Conservation (phyloP, 2,888 invertebrate genomes). For the Pollenia labialis region DNA sequence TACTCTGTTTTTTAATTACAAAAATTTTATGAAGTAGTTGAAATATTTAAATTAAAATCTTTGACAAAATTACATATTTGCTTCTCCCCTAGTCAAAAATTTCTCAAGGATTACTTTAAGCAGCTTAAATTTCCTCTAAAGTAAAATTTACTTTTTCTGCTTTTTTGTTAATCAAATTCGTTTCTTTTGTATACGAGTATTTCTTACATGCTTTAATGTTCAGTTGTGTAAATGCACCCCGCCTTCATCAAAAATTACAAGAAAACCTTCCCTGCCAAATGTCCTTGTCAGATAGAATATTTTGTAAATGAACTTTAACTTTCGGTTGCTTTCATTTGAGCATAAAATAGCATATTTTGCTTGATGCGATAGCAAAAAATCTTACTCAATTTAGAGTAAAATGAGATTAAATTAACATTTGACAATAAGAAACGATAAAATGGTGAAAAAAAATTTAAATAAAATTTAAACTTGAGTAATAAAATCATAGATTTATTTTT, state of each 20-base stretch:
- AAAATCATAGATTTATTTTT: constrained; percentile 29
- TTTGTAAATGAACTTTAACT: constrained; percentile 41
- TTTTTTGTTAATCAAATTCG: too few relatives aligned
- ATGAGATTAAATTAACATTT: constrained; percentile 40
- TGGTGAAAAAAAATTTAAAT: background rate
- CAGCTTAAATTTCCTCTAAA: too few relatives aligned
- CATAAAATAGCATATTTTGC: background rate
- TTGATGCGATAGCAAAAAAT: constrained; percentile 22
- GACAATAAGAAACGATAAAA: constrained; percentile 1
- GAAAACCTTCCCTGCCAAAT: constrained; percentile 5
- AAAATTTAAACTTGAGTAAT: constrained; percentile 11
- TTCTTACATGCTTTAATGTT: background rate
- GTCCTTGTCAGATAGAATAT: constrained; percentile 5
- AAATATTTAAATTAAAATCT: background rate
- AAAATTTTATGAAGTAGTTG: background rate
- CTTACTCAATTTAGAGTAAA: background rate
- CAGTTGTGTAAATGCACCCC: too few relatives aligned
- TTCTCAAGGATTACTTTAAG: too few relatives aligned
- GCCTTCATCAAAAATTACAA: background rate
- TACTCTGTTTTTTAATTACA: too few relatives aligned
- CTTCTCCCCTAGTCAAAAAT: too few relatives aligned
- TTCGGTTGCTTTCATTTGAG: constrained; percentile 1
- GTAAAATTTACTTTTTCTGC: too few relatives aligned
- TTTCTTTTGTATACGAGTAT: background rate
- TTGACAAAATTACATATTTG: too few relatives aligned